Evolutionary conservation across 1,140 invertebrate genomes (phyloP).

Genomic region (Gonatopus flavifemur): DNA sequence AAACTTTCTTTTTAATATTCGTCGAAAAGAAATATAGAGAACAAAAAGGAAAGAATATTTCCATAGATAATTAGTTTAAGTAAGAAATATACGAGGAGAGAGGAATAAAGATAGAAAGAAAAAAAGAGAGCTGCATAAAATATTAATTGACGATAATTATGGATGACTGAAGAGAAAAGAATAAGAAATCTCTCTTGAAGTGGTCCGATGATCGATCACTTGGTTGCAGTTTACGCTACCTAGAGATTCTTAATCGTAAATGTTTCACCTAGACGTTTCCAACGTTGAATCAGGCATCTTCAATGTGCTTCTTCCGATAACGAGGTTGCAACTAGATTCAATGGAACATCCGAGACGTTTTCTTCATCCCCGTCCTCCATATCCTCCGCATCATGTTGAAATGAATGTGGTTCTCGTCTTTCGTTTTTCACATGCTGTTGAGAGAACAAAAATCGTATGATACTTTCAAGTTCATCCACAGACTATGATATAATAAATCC

Average conservation of each 20-base stretch:
- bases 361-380: slow-evolving; percentile 46
- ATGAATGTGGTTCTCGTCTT: slow-evolving; percentile 20
- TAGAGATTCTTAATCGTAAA: slow-evolving; percentile 27
- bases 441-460: neutral
- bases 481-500: neutral
- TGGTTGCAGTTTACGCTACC: slow-evolving; percentile 19
- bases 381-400: slow-evolving; percentile 22
- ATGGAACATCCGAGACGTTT: slow-evolving; percentile 52
- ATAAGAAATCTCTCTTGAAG: slow-evolving; percentile 11
- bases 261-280: slow-evolving; percentile 19
- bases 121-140: slow-evolving; percentile 13
- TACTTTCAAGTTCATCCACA: neutral
- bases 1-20: too few relatives aligned
- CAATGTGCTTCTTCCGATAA: slow-evolving; percentile 53
- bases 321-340: slow-evolving; percentile 56
- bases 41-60: too few relatives aligned
- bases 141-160: neutral
- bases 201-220: slow-evolving; percentile 14
- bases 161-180: slow-evolving; percentile 11
- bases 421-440: slow-evolving; percentile 47
- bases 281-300: slow-evolving; percentile 20
- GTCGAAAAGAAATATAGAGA: too few relatives aligned
- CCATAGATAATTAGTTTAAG: too few relatives aligned
- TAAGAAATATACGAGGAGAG: neutral
- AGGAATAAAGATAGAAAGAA: neutral